Conservation (phyloP, 2,797 vertebrate species). For the Artibeus jamaicensis region DNA sequence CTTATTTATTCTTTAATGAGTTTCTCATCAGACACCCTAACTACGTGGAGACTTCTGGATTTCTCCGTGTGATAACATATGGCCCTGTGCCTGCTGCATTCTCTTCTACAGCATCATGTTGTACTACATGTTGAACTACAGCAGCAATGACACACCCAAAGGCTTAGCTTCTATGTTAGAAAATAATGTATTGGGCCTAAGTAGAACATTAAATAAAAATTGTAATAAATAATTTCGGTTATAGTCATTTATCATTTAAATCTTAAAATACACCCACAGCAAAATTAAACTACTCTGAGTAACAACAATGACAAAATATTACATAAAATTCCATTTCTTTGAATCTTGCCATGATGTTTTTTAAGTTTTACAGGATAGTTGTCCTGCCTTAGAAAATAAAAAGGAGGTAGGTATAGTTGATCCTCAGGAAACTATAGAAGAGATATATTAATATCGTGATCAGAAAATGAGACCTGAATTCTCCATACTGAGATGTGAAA, state of each 20-base stretch:
- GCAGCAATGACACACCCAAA: not conserved
- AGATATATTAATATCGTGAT: not conserved
- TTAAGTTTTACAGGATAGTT: not conserved
- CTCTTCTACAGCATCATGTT: not conserved
- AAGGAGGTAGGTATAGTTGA: not conserved
- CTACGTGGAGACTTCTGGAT: not conserved
- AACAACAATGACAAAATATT: not conserved
- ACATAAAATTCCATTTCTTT: slow-evolving; percentile 1
- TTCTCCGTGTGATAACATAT: no score
- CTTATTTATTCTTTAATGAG: not conserved
- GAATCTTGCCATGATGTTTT: not conserved
- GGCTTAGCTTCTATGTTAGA: not conserved
- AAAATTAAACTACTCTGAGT: slow-evolving; percentile 21
- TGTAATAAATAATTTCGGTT: not conserved
- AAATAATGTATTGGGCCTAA: not conserved
- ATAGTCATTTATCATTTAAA: slow-evolving; percentile 8
- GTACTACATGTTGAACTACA: not conserved
- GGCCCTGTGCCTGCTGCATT: not conserved
- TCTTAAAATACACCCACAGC: slow-evolving; percentile 7
- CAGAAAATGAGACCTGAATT: not conserved
- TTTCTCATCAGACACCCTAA: not conserved
- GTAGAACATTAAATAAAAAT: not conserved
- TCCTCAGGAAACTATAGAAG: not conserved
- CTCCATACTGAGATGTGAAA: not conserved
- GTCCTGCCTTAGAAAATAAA: not conserved